phyloP scores from a whole-genome alignment of 2,113 vertebrate genomes.

The Prochilodus magdalenae region DNA sequence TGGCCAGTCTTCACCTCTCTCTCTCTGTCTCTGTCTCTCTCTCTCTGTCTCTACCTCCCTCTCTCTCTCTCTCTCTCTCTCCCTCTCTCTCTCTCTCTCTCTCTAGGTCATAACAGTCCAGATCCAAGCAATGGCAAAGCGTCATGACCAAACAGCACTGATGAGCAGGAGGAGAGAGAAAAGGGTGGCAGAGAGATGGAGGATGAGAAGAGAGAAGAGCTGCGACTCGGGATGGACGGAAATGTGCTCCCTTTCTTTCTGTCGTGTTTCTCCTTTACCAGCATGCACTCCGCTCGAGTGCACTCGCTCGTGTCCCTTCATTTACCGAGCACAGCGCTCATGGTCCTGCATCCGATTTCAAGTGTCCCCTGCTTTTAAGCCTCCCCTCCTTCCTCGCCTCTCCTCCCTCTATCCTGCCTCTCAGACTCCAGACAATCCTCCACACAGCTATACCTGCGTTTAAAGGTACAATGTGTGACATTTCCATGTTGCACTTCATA shows the following conservation, averaged over 20 bases:
- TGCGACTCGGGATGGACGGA: neutral
- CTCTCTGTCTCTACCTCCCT: slow-evolving; percentile 4
- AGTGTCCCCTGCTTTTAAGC: slow-evolving; percentile 47
- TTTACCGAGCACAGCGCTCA: slow-evolving; percentile 41
- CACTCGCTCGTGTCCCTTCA: neutral
- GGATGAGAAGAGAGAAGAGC: neutral
- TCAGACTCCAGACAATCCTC: slow-evolving; percentile 70
- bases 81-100: slow-evolving; percentile 36
- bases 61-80: slow-evolving; percentile 37
- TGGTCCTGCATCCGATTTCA: slow-evolving; percentile 54
- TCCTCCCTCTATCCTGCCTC: neutral
- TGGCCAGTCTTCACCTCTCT: too few relatives aligned
- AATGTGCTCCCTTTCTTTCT: neutral
- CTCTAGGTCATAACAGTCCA: slow-evolving; percentile 67
- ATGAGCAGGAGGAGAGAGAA: slow-evolving; percentile 21
- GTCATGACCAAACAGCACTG: slow-evolving; percentile 66
- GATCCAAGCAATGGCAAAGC: slow-evolving; percentile 67
- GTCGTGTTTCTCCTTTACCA: neutral
- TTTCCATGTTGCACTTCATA: neutral
- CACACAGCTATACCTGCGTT: slow-evolving; percentile 58
- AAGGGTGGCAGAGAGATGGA: slow-evolving; percentile 41
- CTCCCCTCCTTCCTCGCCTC: neutral
- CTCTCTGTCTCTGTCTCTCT: slow-evolving; percentile 22
- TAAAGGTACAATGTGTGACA: slow-evolving; percentile 44
- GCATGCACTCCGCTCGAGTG: neutral